Base-by-base conservation (phyloP, 2,797 vertebrate species). In the Arrhamphus sclerolepis region DNA sequence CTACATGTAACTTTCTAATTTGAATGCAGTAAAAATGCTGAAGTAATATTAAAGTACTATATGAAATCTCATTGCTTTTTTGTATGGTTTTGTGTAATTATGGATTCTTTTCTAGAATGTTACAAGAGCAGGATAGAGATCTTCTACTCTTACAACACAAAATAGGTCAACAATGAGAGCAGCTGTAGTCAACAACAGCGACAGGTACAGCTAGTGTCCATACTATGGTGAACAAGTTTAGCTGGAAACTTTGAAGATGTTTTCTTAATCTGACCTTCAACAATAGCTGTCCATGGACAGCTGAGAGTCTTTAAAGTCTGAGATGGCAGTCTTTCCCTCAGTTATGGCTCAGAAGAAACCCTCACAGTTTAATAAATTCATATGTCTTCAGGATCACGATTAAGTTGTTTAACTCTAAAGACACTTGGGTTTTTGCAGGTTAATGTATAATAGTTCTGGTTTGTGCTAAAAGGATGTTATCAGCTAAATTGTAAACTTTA, bases 41-140 rank as follows among this genome's bases (percentile, higher is more conserved):
- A 16, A 58, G 5, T 16, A 55, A 22, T 6, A 61, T 13, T 75
- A 68, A 72, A 66, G n/a, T 44, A 18, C 18, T 21, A 46, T 24
- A 56, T 61, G 3, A 43, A 66, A 64, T 46, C 3, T 56, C 1
- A 7, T 47, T 62, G 26, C 5, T 0, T 42, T 70, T 48, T 70
- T 41, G 16, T 24, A 2, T 52, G 46, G 60, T 54, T 53, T 51
- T 0, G 24, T 6, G 5, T 56, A 21, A 26, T 26, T 26, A 26
- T 26, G 24, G 24, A n/a, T n/a, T n/a, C n/a, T 22, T 24, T 29
- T 6, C 48, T 40, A 28, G 8, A 44, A 38, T 46, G 9, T 46
- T 18, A 59, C 16, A 19, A 0, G 8, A 24, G 41, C 34, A 38
- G 34, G 4, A 38, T 14, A 38, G 34, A 38, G 13, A 38, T 14